Evolutionary conservation across 64 coral and sea anemone species (phyloP), one percentile per base, ranked within the genome.

Genomic region (Platygyra sinensis): DNA sequence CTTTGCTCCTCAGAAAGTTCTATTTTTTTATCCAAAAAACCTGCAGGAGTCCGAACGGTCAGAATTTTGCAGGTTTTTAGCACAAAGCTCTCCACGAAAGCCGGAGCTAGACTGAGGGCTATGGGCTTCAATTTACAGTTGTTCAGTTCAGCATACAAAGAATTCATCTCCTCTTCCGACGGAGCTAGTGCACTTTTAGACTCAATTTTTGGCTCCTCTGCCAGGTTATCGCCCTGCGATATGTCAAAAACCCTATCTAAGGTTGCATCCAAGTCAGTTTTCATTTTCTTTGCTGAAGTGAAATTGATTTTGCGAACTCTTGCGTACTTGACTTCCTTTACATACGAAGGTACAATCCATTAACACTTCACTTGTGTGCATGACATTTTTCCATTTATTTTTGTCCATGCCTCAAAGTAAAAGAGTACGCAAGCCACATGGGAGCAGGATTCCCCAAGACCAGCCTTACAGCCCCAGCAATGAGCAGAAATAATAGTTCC

Each of bases 1-100:
- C 90, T 80, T 60, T 94, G 81, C 10, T 90, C 74, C 57, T 90
- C 86, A 7, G 93, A 55, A 36, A 94, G 72, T 12, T 90, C 78
- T 73, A 94, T 80, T 8, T 71, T 79, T 12, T 64, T 42, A 10
- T 77, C 30, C 14, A 22, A 31, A 79, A 88, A 52, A 38, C 33
- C 39, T 88, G 57, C 30, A 77, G 15, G 18, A 88, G 59, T 27
- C 77, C 74, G 46, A 67, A 89, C 77, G 49, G 78, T 52, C 3
- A 71, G 83, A 1, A 90, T 72, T n/a, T 52, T 62, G n/a, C 84
- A 75, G 71, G 89, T 94, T 60, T 52, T 32, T 22, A 86, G 81
- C 22, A 94, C 82, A 49, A 78, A 94, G 33, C 67, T 90, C 8
- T 77, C 17, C 11, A 81, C 61, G 54, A 80, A 90, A 30, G 60